phyloP scores from a whole-genome alignment of 1,140 invertebrate genomes.

The Diachasmimorpha longicaudata region DNA sequence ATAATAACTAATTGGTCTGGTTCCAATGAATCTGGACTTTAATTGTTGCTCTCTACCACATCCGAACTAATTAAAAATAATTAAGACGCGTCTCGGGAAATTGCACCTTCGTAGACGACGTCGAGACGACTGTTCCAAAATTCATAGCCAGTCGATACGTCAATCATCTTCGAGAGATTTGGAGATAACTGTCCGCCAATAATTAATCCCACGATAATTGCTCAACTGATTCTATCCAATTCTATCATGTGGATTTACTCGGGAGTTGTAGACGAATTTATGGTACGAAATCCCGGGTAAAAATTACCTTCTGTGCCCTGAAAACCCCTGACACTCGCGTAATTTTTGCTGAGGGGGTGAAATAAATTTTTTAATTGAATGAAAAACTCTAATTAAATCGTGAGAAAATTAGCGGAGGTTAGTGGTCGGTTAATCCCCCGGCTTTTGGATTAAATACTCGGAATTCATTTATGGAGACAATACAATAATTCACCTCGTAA shows the following conservation, averaged over 20 bases:
- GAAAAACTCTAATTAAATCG: too few relatives aligned
- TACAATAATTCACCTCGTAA: slow-evolving; percentile 57
- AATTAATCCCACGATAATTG: background rate
- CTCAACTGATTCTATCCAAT: background rate
- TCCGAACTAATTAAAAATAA: too few relatives aligned
- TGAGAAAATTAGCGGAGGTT: background rate
- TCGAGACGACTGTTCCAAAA: background rate
- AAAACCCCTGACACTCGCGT: too few relatives aligned
- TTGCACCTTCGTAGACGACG: background rate
- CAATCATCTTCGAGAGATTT: background rate
- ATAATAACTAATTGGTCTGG: too few relatives aligned
- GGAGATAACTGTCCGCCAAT: background rate
- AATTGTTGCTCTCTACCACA: too few relatives aligned
- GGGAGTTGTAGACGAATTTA: background rate
- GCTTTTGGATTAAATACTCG: background rate
- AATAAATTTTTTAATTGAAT: too few relatives aligned
- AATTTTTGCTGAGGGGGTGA: too few relatives aligned
- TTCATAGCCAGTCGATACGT: background rate
- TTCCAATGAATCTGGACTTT: too few relatives aligned
- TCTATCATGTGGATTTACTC: background rate
- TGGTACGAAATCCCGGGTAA: too few relatives aligned
- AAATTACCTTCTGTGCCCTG: too few relatives aligned
- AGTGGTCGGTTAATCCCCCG: background rate
- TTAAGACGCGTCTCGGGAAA: too few relatives aligned
- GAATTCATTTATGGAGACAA: slow-evolving; percentile 38